phyloP scores from a whole-genome alignment of 2,888 invertebrate species.

The Tipula vernalis region DNA sequence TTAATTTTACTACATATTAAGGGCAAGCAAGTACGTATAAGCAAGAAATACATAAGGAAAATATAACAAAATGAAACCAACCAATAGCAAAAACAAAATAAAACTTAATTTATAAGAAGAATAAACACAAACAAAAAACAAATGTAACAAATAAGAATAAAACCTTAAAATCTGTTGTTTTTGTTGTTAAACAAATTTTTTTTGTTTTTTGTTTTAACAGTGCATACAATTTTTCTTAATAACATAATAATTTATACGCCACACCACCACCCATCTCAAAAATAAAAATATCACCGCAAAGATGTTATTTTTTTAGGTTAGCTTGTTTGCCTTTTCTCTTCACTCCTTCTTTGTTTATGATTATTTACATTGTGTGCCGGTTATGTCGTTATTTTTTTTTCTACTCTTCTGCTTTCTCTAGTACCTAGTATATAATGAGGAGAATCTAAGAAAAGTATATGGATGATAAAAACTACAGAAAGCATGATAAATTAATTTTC shows the following conservation, averaged over 20 bases:
- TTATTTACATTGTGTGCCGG: not conserved
- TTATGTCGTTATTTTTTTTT: not conserved
- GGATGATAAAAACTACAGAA: not conserved
- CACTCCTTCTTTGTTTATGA: not conserved
- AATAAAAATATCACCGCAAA: not conserved
- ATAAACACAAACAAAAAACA: not conserved
- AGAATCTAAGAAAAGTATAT: not conserved
- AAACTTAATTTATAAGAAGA: not conserved
- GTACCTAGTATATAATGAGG: not conserved
- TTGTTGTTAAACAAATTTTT: not conserved
- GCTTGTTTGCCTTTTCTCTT: not conserved
- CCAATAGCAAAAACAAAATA: not conserved
- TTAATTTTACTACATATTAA: not conserved
- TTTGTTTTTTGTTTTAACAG: not conserved
- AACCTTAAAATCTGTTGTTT: not conserved
- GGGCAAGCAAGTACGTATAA: not conserved
- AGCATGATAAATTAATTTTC: not conserved
- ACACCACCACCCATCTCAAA: not conserved
- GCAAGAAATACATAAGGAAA: not conserved
- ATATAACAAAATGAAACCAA: not conserved
- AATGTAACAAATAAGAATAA: not conserved
- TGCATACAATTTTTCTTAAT: not conserved
- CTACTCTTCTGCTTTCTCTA: not conserved
- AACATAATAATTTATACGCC: not conserved
- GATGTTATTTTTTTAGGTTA: not conserved